These are phyloP conservation scores for Sebastes itinus DNA, from an alignment of 2,797 vertebrate species.

Conservation along the genomic window DNA sequence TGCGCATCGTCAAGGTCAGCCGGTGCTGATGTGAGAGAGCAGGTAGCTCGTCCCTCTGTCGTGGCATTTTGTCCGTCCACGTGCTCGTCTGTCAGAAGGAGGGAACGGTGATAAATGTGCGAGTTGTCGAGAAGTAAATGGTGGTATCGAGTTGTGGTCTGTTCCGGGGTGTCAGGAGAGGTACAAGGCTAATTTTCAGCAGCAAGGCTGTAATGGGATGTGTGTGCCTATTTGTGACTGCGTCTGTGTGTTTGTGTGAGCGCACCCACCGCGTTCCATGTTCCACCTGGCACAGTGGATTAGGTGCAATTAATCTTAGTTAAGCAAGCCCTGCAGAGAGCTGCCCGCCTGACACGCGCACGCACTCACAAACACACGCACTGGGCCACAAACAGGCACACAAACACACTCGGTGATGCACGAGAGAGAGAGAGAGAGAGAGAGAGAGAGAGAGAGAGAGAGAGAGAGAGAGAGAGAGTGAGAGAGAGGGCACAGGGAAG, in stretches of 20 bases:
- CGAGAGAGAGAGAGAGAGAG: conserved; percentile 2
- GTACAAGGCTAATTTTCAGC: conserved; percentile 72
- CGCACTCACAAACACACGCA: conserved; percentile 22
- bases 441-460: conserved; percentile 2
- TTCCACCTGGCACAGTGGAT: conserved; percentile 82
- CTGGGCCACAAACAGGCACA: conserved; percentile 5
- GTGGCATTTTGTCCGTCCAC: conserved; percentile 40
- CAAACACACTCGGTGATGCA: conserved; percentile 32
- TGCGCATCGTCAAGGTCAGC: conserved; percentile 52
- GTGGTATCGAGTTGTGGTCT: conserved; percentile 72
- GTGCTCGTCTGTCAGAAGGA: conserved; percentile 43
- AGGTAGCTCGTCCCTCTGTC: conserved; percentile 46
- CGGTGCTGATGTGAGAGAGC: conserved; percentile 43
- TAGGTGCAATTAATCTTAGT: conserved; percentile 86
- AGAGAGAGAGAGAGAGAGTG: not conserved
- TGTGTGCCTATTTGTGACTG: conserved; percentile 58
- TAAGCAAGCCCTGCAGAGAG: conserved; percentile 75
- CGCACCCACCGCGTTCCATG: conserved; percentile 45
- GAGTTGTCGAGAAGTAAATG: conserved; percentile 73
- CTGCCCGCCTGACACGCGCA: conserved; percentile 42
- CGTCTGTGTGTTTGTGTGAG: conserved; percentile 56
- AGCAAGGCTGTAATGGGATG: conserved; percentile 71
- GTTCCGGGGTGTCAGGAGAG: conserved; percentile 67
- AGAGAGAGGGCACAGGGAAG: conserved; percentile 22
- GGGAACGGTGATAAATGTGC: conserved; percentile 75